Percentiles rank a stretch among this genome's conserved stretches.
Evolutionary conservation across 2,797 vertebrate species (phyloP).

Genomic region (Ctenosaura bakeri): DNA sequence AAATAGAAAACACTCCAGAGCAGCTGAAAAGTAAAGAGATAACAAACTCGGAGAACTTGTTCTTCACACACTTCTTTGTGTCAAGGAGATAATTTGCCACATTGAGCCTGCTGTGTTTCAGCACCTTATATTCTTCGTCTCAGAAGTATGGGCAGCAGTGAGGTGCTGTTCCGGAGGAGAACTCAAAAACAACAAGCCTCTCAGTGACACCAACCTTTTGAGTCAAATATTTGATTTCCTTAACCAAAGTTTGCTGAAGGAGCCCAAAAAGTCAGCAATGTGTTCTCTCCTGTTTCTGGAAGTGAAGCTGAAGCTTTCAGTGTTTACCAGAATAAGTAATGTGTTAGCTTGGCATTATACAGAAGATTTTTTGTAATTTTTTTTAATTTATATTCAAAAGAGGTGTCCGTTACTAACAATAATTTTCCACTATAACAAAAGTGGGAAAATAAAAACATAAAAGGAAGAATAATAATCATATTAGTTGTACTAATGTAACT

Average conservation of each 20-base stretch:
- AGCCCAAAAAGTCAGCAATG: background rate
- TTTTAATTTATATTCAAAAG: no score
- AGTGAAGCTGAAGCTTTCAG: background rate
- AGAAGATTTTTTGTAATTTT: background rate
- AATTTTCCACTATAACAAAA: no score
- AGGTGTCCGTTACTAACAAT: no score
- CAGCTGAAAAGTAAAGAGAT: background rate
- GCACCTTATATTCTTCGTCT: constrained; percentile 7
- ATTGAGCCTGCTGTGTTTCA: constrained; percentile 25
- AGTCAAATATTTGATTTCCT: constrained; percentile 18
- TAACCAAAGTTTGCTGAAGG: background rate
- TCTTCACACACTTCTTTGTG: constrained; percentile 17
- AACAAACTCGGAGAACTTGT: constrained; percentile 1
- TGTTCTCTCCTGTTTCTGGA: constrained; percentile 4
- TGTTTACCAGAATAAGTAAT: background rate
- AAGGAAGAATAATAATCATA: no score
- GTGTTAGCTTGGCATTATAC: background rate
- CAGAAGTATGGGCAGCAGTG: background rate
- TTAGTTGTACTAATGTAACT: no score
- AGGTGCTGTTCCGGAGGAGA: background rate
- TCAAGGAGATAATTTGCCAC: constrained; percentile 10
- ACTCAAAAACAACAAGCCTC: background rate
- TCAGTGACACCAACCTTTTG: background rate
- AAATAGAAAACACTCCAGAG: background rate
- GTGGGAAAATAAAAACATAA: no score